Evolutionary conservation across 2,113 vertebrate genomes (phyloP).

Genomic region (Centropristis striata): DNA sequence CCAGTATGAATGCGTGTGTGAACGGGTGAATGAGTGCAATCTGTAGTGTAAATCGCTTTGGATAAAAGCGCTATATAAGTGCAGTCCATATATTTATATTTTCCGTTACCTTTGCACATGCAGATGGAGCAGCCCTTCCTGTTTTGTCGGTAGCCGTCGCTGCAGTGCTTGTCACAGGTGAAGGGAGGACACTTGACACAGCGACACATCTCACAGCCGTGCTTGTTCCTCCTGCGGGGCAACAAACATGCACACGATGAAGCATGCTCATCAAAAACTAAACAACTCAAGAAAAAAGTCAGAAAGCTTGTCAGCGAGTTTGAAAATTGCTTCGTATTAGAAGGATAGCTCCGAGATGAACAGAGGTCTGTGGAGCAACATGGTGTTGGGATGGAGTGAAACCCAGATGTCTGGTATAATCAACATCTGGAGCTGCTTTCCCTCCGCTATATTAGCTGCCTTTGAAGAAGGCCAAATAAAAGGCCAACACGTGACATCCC

Average conservation of each 20-base stretch:
- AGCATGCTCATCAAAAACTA: neutral
- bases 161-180: conserved; percentile 86
- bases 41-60: too few relatives aligned
- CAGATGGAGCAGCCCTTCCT: conserved; percentile 87
- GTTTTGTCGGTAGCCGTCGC: conserved; percentile 83
- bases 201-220: conserved; percentile 89
- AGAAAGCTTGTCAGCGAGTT: neutral
- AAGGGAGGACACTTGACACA: conserved; percentile 88
- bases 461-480: conserved; percentile 83
- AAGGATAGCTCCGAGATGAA: conserved; percentile 1
- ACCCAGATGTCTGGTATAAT: conserved; percentile 72
- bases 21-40: too few relatives aligned
- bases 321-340: too few relatives aligned
- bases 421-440: conserved; percentile 83
- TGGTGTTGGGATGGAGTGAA: conserved; percentile 44
- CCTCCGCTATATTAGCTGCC: conserved; percentile 65
- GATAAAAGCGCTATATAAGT: too few relatives aligned
- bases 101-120: conserved; percentile 85
- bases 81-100: too few relatives aligned
- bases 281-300: neutral
- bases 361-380: conserved; percentile 6
- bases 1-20: too few relatives aligned
- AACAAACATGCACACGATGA: conserved; percentile 1
- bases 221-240: conserved; percentile 86
- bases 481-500: conserved; percentile 75